A percentile compares a stretch with the other conserved stretches of the same genome.
phyloP scores from a whole-genome alignment of 2,113 vertebrate genomes.

The Empidonax alnorum region DNA sequence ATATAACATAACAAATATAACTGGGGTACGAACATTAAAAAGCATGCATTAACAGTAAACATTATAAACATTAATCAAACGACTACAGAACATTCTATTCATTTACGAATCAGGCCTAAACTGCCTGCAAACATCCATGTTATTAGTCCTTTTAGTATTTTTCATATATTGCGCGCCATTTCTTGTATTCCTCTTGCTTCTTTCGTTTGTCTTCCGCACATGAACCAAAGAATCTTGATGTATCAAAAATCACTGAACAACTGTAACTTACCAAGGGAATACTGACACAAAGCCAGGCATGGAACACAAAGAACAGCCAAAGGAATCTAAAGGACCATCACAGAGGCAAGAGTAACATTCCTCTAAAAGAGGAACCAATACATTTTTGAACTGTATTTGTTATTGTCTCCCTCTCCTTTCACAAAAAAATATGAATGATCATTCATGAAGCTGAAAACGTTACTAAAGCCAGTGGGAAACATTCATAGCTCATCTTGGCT shows the following conservation, averaged over 20 bases:
- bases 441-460: slow-evolving; percentile 4
- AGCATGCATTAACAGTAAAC: no score
- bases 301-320: not conserved
- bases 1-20: no score
- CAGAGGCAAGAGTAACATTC: not conserved
- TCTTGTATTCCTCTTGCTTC: no score
- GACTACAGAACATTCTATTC: no score
- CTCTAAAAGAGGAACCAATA: not conserved
- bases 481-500: slow-evolving; percentile 57
- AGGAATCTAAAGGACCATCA: not conserved
- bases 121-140: no score
- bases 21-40: no score
- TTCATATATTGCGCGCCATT: no score
- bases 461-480: slow-evolving; percentile 36
- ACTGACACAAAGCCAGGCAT: not conserved
- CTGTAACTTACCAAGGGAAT: not conserved
- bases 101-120: no score
- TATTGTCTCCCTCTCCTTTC: slow-evolving; percentile 17
- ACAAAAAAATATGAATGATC: slow-evolving; percentile 51
- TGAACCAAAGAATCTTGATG: not conserved
- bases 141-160: no score
- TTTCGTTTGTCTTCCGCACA: no score
- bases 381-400: not conserved
- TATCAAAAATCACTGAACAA: not conserved
- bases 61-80: no score